A percentile compares a stretch with the other conserved stretches of the same genome.
Conservation (phyloP, 2,888 invertebrate genomes). For the Leptinotarsa juncta region DNA sequence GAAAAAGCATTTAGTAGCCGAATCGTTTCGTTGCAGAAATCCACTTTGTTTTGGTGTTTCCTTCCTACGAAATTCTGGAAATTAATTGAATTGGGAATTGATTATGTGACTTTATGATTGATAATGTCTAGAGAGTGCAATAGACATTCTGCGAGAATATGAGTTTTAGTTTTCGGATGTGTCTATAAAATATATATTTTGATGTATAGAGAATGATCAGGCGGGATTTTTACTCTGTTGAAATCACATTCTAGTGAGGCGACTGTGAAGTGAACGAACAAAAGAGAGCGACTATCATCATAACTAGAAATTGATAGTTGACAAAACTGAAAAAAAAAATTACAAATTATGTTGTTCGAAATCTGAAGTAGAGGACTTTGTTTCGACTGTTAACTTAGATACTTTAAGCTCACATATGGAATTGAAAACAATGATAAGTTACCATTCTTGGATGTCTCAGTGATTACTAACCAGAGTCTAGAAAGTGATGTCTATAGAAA, state of each 20-base stretch:
- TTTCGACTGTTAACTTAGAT: too few species aligned
- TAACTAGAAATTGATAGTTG: too few species aligned
- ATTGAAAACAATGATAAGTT: too few species aligned
- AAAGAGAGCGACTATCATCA: too few species aligned
- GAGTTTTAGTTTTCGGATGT: neutral
- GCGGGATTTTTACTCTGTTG: neutral
- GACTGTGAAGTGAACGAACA: too few species aligned
- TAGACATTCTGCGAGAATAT: neutral
- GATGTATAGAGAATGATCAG: neutral
- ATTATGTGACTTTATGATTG: constrained; percentile 3
- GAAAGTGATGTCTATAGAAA: too few species aligned
- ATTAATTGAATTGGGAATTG: neutral
- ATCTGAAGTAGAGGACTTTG: too few species aligned
- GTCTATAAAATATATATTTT: neutral
- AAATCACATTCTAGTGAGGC: neutral
- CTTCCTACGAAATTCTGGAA: neutral
- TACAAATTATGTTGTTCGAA: too few species aligned
- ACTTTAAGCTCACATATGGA: too few species aligned
- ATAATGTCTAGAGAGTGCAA: neutral
- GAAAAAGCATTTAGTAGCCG: neutral
- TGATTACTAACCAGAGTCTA: too few species aligned
- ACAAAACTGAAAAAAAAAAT: too few species aligned
- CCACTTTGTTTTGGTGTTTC: neutral
- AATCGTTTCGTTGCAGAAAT: neutral
- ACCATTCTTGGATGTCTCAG: too few species aligned